Conservation (phyloP, 92 coral and sea anemone species). For the Nematostella vectensis region DNA sequence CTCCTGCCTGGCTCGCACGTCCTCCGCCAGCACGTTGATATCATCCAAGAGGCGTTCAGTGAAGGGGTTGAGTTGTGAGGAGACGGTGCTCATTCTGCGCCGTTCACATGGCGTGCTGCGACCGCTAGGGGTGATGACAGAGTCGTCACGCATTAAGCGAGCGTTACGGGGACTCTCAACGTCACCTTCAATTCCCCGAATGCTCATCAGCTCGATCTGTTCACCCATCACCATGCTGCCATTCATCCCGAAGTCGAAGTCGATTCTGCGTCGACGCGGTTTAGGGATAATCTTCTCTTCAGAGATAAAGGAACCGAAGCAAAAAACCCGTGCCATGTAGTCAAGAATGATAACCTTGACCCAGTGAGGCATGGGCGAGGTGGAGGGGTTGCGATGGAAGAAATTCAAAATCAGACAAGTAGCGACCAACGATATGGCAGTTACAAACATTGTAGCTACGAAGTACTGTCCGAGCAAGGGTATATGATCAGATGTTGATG, state of each 20-base stretch:
- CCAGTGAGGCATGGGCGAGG: constrained; percentile 94
- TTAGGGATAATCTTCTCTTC: constrained; percentile 52
- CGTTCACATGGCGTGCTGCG: constrained; percentile 53
- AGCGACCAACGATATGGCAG: constrained; percentile 76
- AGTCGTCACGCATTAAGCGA: constrained; percentile 31
- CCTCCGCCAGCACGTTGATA: constrained; percentile 69
- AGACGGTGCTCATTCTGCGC: constrained; percentile 49
- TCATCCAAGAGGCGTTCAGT: constrained; percentile 73
- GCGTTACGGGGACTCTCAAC: constrained; percentile 42
- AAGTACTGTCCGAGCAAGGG: constrained; percentile 83
- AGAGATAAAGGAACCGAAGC: constrained; percentile 46
- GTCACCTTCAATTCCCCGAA: constrained; percentile 25
- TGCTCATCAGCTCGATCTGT: constrained; percentile 23
- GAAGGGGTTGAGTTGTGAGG: constrained; percentile 44
- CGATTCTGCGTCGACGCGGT: constrained; percentile 25
- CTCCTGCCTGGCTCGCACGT: constrained; percentile 65
- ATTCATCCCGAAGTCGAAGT: constrained; percentile 35
- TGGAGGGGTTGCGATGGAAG: constrained; percentile 80
- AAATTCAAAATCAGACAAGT: constrained; percentile 78
- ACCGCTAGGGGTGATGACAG: constrained; percentile 45
- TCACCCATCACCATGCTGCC: constrained; percentile 46
- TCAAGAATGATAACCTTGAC: constrained; percentile 76
- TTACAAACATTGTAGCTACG: constrained; percentile 79
- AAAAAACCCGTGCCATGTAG: constrained; percentile 74
- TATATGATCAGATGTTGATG: constrained; percentile 80